Conservation (phyloP, 2,113 vertebrate species). For the Microcebus murinus region DNA sequence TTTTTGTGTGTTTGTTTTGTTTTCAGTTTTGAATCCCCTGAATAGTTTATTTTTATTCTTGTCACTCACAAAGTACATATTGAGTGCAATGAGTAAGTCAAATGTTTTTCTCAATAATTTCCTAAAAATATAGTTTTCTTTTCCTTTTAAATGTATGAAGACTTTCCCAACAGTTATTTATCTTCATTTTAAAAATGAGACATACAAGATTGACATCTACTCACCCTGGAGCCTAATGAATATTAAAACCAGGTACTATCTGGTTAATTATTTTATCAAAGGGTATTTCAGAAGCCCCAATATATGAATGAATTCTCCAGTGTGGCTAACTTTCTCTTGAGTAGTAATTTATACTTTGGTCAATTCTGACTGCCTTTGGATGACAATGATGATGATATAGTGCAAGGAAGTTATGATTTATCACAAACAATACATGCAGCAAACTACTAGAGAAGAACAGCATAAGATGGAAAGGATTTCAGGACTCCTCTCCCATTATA, state of each 20-base stretch:
- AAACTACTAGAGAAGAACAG: background rate
- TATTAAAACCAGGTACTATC: background rate
- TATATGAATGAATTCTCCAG: background rate
- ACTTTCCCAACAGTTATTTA: constrained; percentile 17
- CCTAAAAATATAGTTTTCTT: background rate
- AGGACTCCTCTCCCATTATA: background rate
- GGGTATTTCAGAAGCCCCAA: background rate
- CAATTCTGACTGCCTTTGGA: background rate
- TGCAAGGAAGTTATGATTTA: constrained; percentile 26
- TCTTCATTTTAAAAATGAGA: constrained; percentile 47
- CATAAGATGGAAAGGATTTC: background rate
- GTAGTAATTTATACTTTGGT: constrained; percentile 38
- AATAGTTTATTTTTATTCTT: background rate
- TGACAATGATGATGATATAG: constrained; percentile 54
- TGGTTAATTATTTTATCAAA: constrained; percentile 58
- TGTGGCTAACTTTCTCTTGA: background rate
- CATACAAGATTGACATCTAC: constrained; percentile 14
- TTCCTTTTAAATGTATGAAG: background rate
- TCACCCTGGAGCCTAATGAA: constrained; percentile 20
- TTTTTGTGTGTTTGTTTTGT: background rate
- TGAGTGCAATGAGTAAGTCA: background rate
- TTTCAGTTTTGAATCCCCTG: background rate
- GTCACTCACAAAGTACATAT: background rate
- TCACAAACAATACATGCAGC: background rate
- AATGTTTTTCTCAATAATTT: background rate